Percentiles rank a stretch among this genome's conserved stretches.
phyloP scores from a whole-genome alignment of 2,888 invertebrate species.

The Tortrix viridana region DNA sequence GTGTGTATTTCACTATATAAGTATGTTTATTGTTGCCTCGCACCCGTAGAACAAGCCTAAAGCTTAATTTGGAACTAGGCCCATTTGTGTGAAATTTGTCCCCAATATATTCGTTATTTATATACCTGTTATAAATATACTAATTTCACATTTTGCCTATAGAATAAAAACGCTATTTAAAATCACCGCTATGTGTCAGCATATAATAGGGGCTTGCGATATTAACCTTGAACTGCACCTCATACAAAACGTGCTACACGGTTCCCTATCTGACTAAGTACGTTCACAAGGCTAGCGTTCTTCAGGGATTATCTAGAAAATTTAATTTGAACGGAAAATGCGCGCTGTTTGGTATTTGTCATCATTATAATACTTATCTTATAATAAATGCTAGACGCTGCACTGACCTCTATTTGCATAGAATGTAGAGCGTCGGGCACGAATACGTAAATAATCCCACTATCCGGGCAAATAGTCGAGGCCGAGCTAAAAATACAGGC shows the following conservation, averaged over 20 bases:
- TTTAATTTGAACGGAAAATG: not conserved
- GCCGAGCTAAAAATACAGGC: slow-evolving; percentile 29
- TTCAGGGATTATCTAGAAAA: not conserved
- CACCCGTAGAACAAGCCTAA: too few relatives aligned
- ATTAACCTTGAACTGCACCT: slow-evolving; percentile 22
- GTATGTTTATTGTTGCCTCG: too few relatives aligned
- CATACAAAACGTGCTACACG: not conserved
- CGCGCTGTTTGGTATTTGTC: not conserved
- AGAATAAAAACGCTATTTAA: too few relatives aligned
- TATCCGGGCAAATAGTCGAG: slow-evolving; percentile 16
- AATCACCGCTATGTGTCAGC: slow-evolving; percentile 1
- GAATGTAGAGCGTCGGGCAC: slow-evolving; percentile 22
- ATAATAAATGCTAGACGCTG: slow-evolving; percentile 2
- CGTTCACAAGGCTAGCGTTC: too few relatives aligned
- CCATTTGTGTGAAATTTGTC: too few relatives aligned
- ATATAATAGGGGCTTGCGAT: not conserved
- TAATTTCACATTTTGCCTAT: too few relatives aligned
- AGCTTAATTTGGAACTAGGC: too few relatives aligned
- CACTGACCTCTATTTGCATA: slow-evolving; percentile 28
- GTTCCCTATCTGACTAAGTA: too few relatives aligned
- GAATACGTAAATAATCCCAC: slow-evolving; percentile 31
- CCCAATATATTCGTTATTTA: too few relatives aligned
- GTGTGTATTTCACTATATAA: too few relatives aligned
- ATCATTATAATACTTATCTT: too few relatives aligned
- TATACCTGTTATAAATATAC: too few relatives aligned